phyloP scores from a whole-genome alignment of 2,113 vertebrate species.

The Nibea albiflora region DNA sequence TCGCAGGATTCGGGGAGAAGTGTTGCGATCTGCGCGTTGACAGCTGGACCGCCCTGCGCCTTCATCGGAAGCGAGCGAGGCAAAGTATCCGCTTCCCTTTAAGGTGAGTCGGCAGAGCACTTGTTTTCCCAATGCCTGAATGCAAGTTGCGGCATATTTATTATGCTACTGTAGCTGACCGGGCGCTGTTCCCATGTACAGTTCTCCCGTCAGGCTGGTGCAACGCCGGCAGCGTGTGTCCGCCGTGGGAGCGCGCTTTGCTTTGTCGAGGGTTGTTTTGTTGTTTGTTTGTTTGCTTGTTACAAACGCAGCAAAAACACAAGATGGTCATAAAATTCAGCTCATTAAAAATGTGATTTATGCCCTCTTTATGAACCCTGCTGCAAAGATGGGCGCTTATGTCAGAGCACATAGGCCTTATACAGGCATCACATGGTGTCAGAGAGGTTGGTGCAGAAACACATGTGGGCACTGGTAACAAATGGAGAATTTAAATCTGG shows the following conservation, averaged over 20 bases:
- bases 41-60: slow-evolving; percentile 61
- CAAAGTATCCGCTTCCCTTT: slow-evolving; percentile 22
- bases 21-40: slow-evolving; percentile 40
- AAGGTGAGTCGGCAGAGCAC: slow-evolving; percentile 67
- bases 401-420: slow-evolving; percentile 46
- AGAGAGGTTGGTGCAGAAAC: slow-evolving; percentile 47
- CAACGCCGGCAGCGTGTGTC: slow-evolving; percentile 36
- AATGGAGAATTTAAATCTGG: background rate
- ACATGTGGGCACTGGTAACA: slow-evolving; percentile 34
- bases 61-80: slow-evolving; percentile 15
- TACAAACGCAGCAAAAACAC: background rate
- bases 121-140: slow-evolving; percentile 39
- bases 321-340: background rate
- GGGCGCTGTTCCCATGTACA: slow-evolving; percentile 27
- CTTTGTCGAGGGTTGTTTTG: background rate
- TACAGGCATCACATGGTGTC: slow-evolving; percentile 60
- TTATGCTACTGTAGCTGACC: slow-evolving; percentile 17
- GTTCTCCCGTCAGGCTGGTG: slow-evolving; percentile 24
- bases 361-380: slow-evolving; percentile 44
- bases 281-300: background rate
- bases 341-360: slow-evolving; percentile 10
- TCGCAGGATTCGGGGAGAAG: slow-evolving; percentile 27
- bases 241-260: slow-evolving; percentile 10
- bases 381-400: slow-evolving; percentile 36
- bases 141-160: slow-evolving; percentile 75